Base-by-base conservation (phyloP, 2,888 invertebrate species). In the Oxystoma pomonae region DNA sequence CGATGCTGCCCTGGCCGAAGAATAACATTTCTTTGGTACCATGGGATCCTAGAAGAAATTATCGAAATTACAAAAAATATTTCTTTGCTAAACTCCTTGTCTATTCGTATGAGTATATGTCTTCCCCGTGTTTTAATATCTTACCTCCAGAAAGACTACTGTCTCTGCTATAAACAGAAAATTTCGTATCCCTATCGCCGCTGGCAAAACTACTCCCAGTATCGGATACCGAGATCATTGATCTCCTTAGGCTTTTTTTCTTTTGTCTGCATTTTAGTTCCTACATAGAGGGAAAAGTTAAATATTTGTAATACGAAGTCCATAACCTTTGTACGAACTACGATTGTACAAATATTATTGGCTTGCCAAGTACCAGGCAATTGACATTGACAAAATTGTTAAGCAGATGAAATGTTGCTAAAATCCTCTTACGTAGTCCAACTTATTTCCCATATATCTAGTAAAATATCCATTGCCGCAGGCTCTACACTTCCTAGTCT, bases 401-500 rank as follows among this genome's bases (percentile, higher is more conserved):
- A n/a, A n/a, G n/a, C n/a, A n/a, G n/a, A n/a, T n/a, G n/a, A n/a
- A n/a, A n/a, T n/a, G n/a, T n/a, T n/a, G n/a, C n/a, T n/a, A n/a
- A n/a, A n/a, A n/a, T n/a, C n/a, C n/a, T n/a, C 64, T 59, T 64
- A 68, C 68, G 52, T 70, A 76, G 20, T 79, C 75, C 71, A 81
- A 64, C 74, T 76, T 57, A 71, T 74, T 67, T 74, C 85, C 77
- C 74, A 82, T 68, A 75, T 83, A 76, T 64, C 77, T 82, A 0
- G 76, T 74, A 71, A 88, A 88, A 62, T 81, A 82, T 16, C 84
- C 85, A 49, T 81, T 80, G 0, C 87, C 87, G 67, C 88, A 88
- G 0, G 81, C 72, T 1, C 74, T 68, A 69, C 88, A 88, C 56
- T 65, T 82, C 58, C 82, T 81, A 0, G 86, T 85, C 70, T 85